Evolutionary conservation across 2,888 invertebrate genomes (phyloP).

Genomic region (Spilosoma lubricipeda): DNA sequence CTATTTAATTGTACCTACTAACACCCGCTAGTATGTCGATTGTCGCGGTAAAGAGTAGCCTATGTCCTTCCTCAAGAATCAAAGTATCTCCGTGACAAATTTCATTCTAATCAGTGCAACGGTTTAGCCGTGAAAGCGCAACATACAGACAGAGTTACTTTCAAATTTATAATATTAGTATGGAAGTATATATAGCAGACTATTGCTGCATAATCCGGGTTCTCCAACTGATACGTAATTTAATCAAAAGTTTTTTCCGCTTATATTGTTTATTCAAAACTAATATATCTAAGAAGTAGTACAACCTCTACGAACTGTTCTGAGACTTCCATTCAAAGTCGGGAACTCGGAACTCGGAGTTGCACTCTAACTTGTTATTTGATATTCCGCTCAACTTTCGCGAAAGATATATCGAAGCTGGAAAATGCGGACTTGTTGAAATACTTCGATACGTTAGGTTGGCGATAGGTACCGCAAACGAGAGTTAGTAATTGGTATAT

Average conservation of each 20-base stretch:
- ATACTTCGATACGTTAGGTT: background rate
- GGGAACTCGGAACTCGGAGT: slow-evolving; percentile 7
- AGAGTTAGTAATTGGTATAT: background rate
- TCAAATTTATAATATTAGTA: too few relatives aligned
- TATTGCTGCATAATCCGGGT: background rate
- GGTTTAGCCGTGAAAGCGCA: too few relatives aligned
- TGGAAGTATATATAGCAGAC: too few relatives aligned
- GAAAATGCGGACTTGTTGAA: slow-evolving; percentile 5
- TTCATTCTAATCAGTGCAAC: too few relatives aligned
- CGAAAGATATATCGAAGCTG: slow-evolving; percentile 7
- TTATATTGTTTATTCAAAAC: slow-evolving; percentile 9
- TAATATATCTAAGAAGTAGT: slow-evolving; percentile 13
- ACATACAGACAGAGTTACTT: too few relatives aligned
- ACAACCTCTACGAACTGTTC: slow-evolving; percentile 3
- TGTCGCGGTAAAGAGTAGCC: too few relatives aligned
- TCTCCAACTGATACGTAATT: background rate
- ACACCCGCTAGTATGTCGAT: too few relatives aligned
- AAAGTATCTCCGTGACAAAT: too few relatives aligned
- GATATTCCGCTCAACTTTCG: slow-evolving; percentile 18
- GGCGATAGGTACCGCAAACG: background rate
- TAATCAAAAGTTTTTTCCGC: background rate
- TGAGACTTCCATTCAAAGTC: slow-evolving; percentile 3
- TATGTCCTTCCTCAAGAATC: too few relatives aligned
- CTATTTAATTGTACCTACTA: too few relatives aligned
- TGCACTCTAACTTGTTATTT: slow-evolving; percentile 17